Evolutionary conservation across 2,797 vertebrate species (phyloP), one percentile per base, ranked within the genome.

Genomic region (Chromobotia macracanthus): DNA sequence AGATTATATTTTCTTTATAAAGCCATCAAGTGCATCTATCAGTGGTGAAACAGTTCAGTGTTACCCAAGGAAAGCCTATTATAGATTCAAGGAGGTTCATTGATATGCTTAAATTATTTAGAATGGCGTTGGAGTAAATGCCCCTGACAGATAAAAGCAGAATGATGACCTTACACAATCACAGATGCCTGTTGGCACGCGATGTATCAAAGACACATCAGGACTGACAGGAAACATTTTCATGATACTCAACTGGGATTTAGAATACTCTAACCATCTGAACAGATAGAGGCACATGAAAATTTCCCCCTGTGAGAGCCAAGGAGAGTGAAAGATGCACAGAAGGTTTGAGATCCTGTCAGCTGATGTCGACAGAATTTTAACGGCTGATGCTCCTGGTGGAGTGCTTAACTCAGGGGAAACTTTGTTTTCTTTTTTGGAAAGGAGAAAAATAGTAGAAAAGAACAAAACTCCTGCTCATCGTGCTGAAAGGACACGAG

Each of bases 131-230:
- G 81, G 75, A 79, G 86, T 86, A 89, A 85, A 82, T 73, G 77
- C 74, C 51, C 65, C 88, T 80, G 85, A 84, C 85, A 89, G 86
- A 86, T 89, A 86, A 86, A 87, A 77, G 80, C 86, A 90, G 90
- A 91, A 85, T 85, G 91, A 91, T 90, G 90, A 91, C 91, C 91
- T 88, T 88, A 90, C 90, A 90, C 85, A 83, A 85, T 87, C 84
- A 82, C 82, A 80, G 71, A 80, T 75, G 86, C 87, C 86, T 87
- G 83, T 86, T 87, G 88, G 86, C 84, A 86, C 82, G 70, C 84
- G 83, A 88, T 87, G 87, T 90, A 94, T 93, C 92, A 92, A 89
- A 93, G 88, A 87, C 85, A 90, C 89, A 92, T 92, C 91, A 87
- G 81, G 80, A 78, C 89, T 88, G 90, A 92, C 92, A 93, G 92